Evolutionary conservation across 1,140 invertebrate genomes (phyloP).

Genomic region (Drosophila insularis): DNA sequence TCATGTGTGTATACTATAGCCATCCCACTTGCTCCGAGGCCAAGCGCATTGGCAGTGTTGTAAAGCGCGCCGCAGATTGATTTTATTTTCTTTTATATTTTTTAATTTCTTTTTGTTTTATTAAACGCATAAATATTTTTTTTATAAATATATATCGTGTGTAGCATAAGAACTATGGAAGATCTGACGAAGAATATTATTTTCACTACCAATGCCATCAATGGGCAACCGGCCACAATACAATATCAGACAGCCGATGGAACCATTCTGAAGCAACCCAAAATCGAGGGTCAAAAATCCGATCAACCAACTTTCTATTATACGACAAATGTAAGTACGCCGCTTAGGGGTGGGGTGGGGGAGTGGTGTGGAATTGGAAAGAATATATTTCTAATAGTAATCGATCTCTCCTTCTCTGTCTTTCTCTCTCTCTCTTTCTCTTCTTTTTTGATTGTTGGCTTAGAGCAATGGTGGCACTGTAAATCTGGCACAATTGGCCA

Average conservation of each 20-base stretch:
- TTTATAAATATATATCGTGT: slow-evolving; percentile 21
- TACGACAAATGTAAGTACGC: slow-evolving; percentile 85
- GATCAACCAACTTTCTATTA: slow-evolving; percentile 86
- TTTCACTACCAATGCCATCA: slow-evolving; percentile 78
- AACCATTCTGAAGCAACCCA: slow-evolving; percentile 80
- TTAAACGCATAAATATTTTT: slow-evolving; percentile 4
- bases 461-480: slow-evolving; percentile 84
- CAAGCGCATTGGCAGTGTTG: slow-evolving; percentile 53
- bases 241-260: slow-evolving; percentile 82
- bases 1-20: slow-evolving; percentile 50
- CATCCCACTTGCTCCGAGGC: slow-evolving; percentile 45
- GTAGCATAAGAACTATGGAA: slow-evolving; percentile 63
- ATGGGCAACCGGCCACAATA: slow-evolving; percentile 78
- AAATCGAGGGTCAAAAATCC: slow-evolving; percentile 79
- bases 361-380: background rate
- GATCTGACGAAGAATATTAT: slow-evolving; percentile 82
- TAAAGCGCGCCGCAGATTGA: slow-evolving; percentile 26
- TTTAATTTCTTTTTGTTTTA: slow-evolving; percentile 25
- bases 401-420: background rate
- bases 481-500: slow-evolving; percentile 85
- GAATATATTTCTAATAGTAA: background rate
- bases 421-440: background rate
- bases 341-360: background rate
- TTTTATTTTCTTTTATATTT: slow-evolving; percentile 8
- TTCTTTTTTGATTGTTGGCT: background rate